Base-by-base conservation (phyloP, 2,888 invertebrate species). In the Drosophila prostipennis region DNA sequence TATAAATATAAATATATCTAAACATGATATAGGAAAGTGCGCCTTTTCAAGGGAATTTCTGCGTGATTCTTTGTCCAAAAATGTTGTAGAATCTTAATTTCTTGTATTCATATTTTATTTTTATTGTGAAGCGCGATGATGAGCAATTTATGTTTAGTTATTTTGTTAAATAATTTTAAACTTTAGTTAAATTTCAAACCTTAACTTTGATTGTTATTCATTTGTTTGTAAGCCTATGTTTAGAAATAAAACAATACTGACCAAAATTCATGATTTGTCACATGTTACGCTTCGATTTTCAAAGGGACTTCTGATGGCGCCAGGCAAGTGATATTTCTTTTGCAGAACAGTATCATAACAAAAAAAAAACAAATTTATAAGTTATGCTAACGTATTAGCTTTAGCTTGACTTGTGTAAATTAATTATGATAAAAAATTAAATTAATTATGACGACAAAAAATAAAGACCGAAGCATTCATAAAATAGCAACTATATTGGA, bases 101-200 rank as follows among this genome's bases (percentile, higher is more conserved):
- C 29, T 40, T 65, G 36, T 63, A 59, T 45, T 36, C 46, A 49
- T 26, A 54, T 64, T 71, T 59, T 26, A 37, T 40, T 40, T 42
- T 56, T 29, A 26, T 16, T 72, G 32, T 61, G 7, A 67, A 68
- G 23, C 29, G 43, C 55, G 26, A 32, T 16, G n/a, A 37, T 19
- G 64, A 61, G 32, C 42, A 54, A 60, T 70, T 84, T 79, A 54
- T 23, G 52, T 60, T 74, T 84, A 87, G 64, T 78, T 80, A 83
- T 71, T 86, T 86, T 71, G 88, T 82, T 87, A 86, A 75, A 86
- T 87, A 82, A 75, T 87, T 85, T 82, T 87, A 86, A 86, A 67
- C 6, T 75, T 82, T 82, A 79, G 74, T 81, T 76, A 55, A 37
- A 14, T 64, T 72, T 69, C 39, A 39, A 23, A 39, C 39, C 55